These are phyloP conservation scores for Hippocampus guttulatus DNA, from an alignment of 2,113 vertebrate species.

Conservation along the genomic window DNA sequence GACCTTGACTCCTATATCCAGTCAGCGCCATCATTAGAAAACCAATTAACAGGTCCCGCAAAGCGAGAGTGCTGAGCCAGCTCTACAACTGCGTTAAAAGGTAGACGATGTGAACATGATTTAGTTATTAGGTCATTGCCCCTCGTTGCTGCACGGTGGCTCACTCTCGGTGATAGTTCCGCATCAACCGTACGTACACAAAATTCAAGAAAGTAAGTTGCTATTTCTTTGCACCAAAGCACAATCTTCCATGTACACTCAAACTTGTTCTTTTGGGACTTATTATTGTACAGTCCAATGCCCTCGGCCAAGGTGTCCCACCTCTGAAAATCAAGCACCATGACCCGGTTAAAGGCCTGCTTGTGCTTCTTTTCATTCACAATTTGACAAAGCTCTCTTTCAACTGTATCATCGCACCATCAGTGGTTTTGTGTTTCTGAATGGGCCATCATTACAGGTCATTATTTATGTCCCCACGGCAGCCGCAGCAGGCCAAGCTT, in stretches of 20 bases:
- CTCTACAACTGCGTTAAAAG: conserved; percentile 10
- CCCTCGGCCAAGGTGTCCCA: conserved; percentile 37
- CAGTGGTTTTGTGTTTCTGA: conserved; percentile 42
- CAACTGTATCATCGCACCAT: conserved; percentile 30
- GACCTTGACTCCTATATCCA: conserved; percentile 31
- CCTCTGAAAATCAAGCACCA: conserved; percentile 34
- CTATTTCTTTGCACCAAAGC: not conserved
- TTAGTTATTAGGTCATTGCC: not conserved
- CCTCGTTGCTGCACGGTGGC: not conserved
- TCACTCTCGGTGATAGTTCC: not conserved
- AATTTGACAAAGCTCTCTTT: conserved; percentile 16
- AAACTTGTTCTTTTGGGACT: not conserved
- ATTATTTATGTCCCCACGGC: conserved; percentile 54
- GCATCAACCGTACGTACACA: not conserved
- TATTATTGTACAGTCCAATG: not conserved
- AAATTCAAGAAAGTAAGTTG: not conserved
- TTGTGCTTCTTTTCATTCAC: conserved; percentile 29
- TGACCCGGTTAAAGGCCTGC: conserved; percentile 28
- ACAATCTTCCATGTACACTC: not conserved
- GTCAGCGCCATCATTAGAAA: conserved; percentile 37
- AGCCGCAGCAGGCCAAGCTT: conserved; percentile 33
- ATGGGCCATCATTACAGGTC: conserved; percentile 48
- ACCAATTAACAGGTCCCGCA: conserved; percentile 30
- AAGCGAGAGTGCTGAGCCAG: conserved; percentile 8
- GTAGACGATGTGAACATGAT: conserved; percentile 6